Base-by-base conservation (phyloP, 2,113 vertebrate species). In the Caretta caretta region DNA sequence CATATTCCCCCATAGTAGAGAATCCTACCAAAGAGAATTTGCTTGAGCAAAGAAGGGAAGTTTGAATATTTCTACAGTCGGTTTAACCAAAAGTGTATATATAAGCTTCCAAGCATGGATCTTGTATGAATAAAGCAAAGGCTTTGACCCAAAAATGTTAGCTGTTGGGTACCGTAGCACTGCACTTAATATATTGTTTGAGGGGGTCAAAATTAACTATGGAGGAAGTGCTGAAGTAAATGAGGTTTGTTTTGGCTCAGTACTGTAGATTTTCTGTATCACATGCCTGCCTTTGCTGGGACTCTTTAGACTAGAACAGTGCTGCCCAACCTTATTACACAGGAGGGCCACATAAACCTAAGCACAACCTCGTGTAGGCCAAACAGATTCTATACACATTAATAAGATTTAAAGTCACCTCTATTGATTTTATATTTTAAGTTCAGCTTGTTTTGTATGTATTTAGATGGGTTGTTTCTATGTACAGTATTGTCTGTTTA, bases 181-280 rank as follows among this genome's bases (percentile, higher is more conserved):
- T 85, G 20, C 17, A 96, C 94, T 8, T 38, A 56, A 10, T 82
- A 76, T 88, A 88, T 89, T 96, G 90, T 54, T 79, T 90, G 81
- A 95, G 79, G 88, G 93, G 93, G 80, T 92, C 54, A 93, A 92
- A 80, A 97, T 92, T 95, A 97, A 96, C 87, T 88, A 62, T 29
- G 96, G 22, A 31, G 92, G 85, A 97, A 96, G 49, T 51, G 54
- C 1, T 91, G 69, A 90, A 84, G 92, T 81, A 96, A 95, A 94
- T 5, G 3, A 90, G 25, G 31, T 90, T 93, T 96, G 72, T 95
- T 97, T 95, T 98, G 59, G 81, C 25, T 88, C 53, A 35, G 17
- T 85, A 86, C 80, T 90, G 65, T 48, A 80, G 46, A 78, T 92
- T 96, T 91, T 86, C 78, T 86, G 92, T 56, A 90, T 89, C 75